Evolutionary conservation across 2,113 vertebrate genomes (phyloP).

Genomic region (Mirounga angustirostris): DNA sequence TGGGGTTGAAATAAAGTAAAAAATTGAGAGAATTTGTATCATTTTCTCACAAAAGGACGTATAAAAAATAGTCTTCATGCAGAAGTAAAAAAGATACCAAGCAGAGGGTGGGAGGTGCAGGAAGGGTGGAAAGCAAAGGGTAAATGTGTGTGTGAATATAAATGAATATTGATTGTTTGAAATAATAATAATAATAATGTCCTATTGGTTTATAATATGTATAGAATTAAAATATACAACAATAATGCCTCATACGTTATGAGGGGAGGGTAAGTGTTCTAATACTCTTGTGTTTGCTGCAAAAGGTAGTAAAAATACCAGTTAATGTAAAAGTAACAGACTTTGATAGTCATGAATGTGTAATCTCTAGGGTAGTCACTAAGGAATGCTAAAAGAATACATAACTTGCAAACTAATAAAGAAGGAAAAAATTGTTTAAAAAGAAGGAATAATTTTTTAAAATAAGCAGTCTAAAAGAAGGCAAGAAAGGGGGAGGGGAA

Average conservation of each 20-base stretch:
- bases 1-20: conserved; percentile 21
- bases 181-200: not conserved
- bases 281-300: not conserved
- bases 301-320: not conserved
- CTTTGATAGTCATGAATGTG: not conserved
- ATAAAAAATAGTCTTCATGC: not conserved
- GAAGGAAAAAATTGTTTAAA: not conserved
- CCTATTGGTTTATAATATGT: not conserved
- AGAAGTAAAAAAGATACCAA: conserved; percentile 47
- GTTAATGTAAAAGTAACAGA: not conserved
- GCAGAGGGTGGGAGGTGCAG: not conserved
- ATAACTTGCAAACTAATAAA: not conserved
- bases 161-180: conserved; percentile 26
- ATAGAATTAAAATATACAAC: conserved; percentile 30
- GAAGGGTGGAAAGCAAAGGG: not conserved
- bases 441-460: not conserved
- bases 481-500: not conserved
- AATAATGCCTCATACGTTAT: conserved; percentile 19
- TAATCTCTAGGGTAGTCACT: conserved; percentile 22
- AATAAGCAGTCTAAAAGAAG: conserved; percentile 19
- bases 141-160: conserved; percentile 11
- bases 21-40: conserved; percentile 24
- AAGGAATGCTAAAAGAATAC: conserved; percentile 1
- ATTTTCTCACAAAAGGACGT: conserved; percentile 32
- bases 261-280: not conserved